These are phyloP conservation scores for Bombus confusus DNA, from an alignment of 1,140 invertebrate genomes.

Conservation along the genomic window DNA sequence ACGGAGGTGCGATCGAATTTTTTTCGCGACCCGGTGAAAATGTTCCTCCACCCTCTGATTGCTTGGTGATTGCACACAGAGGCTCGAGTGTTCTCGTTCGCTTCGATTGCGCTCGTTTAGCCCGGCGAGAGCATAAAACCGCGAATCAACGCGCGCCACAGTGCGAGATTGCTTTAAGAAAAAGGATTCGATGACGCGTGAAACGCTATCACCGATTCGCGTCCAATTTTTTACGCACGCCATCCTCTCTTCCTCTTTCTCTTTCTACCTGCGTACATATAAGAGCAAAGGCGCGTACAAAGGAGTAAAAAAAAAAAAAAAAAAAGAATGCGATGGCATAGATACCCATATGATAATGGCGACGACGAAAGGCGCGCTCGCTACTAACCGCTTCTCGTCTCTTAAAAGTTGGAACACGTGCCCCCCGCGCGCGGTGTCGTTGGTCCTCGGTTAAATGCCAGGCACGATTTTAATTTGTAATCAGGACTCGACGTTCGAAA, in stretches of 20 bases:
- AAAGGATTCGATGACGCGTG: constrained; percentile 7
- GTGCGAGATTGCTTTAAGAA: constrained; percentile 22
- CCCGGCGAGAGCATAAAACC: constrained; percentile 24
- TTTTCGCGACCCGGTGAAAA: constrained; percentile 13
- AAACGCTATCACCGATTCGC: constrained; percentile 19
- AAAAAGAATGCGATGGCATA: too few relatives aligned
- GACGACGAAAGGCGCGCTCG: neutral
- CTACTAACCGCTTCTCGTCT: neutral
- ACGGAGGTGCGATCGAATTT: constrained; percentile 11
- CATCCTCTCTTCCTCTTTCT: too few relatives aligned
- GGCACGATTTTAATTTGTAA: constrained; percentile 52
- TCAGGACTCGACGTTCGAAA: constrained; percentile 27
- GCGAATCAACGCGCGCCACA: constrained; percentile 29
- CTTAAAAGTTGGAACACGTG: constrained; percentile 25
- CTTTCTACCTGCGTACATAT: too few relatives aligned
- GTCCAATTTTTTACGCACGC: neutral
- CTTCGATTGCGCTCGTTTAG: constrained; percentile 36
- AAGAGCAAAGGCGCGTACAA: neutral
- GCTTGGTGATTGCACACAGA: constrained; percentile 16
- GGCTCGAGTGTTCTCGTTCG: constrained; percentile 16
- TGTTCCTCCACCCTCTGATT: neutral
- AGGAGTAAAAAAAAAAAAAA: too few relatives aligned
- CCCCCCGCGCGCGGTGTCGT: too few relatives aligned
- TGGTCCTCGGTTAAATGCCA: constrained; percentile 16
- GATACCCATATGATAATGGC: neutral